Conservation (phyloP, 2,113 vertebrate genomes). For the Myxocyprinus asiaticus region DNA sequence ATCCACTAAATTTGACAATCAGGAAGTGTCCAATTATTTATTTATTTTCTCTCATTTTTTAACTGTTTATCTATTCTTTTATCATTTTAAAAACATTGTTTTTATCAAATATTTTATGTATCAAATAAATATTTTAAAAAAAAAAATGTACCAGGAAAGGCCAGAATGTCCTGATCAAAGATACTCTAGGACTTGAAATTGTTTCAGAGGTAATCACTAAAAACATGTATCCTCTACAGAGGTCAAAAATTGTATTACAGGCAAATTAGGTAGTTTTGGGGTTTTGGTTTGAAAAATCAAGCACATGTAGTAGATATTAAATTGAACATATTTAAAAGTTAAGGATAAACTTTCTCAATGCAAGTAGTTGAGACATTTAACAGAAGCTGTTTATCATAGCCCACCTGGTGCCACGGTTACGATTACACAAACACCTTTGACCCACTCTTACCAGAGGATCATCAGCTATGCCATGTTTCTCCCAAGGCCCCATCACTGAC, state of each 20-base stretch:
- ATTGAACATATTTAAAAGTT: slow-evolving; percentile 44
- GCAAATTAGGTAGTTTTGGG: no score
- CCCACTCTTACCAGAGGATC: no score
- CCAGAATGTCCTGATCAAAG: no score
- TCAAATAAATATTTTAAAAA: no score
- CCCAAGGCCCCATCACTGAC: no score
- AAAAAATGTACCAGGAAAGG: no score
- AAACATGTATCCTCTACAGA: neutral
- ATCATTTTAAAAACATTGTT: neutral
- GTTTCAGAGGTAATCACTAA: neutral
- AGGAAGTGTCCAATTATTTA: no score
- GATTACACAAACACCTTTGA: neutral
- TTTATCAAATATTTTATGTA: neutral
- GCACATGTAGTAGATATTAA: slow-evolving; percentile 58
- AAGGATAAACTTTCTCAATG: neutral
- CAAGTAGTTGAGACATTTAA: no score
- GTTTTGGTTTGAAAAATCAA: slow-evolving; percentile 55
- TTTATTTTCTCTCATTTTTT: no score
- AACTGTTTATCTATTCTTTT: neutral
- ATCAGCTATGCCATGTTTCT: no score
- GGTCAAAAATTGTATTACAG: neutral
- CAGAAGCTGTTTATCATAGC: neutral
- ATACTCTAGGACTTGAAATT: neutral
- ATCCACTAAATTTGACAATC: no score
- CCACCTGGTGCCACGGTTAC: neutral